Evolutionary conservation across 2,888 invertebrate genomes (phyloP).

Genomic region (Drosophila melanosoma): DNA sequence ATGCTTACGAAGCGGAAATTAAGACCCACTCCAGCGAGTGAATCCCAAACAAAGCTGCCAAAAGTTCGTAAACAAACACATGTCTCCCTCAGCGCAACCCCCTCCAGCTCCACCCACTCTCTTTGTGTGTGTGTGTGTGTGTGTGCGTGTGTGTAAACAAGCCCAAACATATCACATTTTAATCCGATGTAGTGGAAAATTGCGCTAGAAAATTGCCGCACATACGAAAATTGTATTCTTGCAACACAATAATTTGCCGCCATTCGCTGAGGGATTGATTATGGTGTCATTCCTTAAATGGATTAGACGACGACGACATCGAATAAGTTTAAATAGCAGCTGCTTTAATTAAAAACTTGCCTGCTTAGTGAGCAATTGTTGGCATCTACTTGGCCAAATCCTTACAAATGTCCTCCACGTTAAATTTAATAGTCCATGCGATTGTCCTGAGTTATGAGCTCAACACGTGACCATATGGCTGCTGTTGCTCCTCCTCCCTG

Average conservation of each 20-base stretch:
- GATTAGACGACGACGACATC: conserved; percentile 47
- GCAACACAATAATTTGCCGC: conserved; percentile 15
- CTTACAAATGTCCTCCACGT: conserved; percentile 65
- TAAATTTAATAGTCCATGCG: conserved; percentile 65
- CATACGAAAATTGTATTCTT: conserved; percentile 64
- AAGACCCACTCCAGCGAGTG: conserved; percentile 70
- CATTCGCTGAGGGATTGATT: conserved; percentile 64
- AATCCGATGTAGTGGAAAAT: conserved; percentile 80
- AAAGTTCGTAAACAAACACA: conserved; percentile 77
- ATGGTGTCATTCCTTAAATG: conserved; percentile 58
- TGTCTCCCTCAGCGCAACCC: conserved; percentile 40
- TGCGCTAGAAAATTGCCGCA: conserved; percentile 57
- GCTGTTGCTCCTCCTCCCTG: not conserved
- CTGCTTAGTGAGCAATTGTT: not conserved
- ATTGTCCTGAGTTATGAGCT: conserved; percentile 69
- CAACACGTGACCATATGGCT: conserved; percentile 77
- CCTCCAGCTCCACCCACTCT: not conserved
- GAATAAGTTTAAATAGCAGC: conserved; percentile 62
- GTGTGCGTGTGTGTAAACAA: conserved; percentile 67
- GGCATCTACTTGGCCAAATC: conserved; percentile 44
- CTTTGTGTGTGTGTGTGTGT: not conserved
- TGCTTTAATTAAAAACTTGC: conserved; percentile 62
- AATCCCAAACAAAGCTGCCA: conserved; percentile 73
- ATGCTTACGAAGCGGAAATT: conserved; percentile 81
- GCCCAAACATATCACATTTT: conserved; percentile 81